Evolutionary conservation across 2,888 invertebrate species (phyloP).

Genomic region (Brassicogethes aeneus): DNA sequence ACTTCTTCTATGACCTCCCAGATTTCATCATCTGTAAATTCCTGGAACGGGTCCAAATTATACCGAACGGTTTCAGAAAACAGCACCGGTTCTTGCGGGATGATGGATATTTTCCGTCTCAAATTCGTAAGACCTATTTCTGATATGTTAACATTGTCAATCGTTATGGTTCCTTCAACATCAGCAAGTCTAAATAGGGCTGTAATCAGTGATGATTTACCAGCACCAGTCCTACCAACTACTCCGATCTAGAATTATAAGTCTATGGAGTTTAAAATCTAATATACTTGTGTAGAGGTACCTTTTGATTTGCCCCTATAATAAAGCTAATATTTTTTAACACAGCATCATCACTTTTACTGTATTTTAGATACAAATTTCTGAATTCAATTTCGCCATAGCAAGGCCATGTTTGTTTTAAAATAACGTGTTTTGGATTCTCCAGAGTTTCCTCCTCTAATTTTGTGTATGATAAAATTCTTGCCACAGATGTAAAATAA

Average conservation of each 20-base stretch:
- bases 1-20: conserved; percentile 64
- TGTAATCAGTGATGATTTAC: conserved; percentile 43
- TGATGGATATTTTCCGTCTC: conserved; percentile 48
- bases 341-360: not conserved
- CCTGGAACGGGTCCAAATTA: conserved; percentile 65
- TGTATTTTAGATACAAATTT: not conserved
- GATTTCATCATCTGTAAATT: conserved; percentile 55
- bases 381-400: not conserved
- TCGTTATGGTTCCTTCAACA: conserved; percentile 41
- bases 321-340: not conserved
- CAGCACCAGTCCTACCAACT: conserved; percentile 51
- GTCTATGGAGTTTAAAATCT: not conserved
- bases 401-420: not conserved
- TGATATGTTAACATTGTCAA: conserved; percentile 43
- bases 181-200: conserved; percentile 48
- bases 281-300: not conserved
- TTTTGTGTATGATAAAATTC: not conserved
- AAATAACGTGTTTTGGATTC: not conserved
- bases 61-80: conserved; percentile 49
- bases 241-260: conserved; percentile 33
- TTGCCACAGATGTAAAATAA: not conserved
- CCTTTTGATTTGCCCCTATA: not conserved
- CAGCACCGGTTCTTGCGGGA: conserved; percentile 57
- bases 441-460: not conserved
- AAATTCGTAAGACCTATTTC: conserved; percentile 44